Base-by-base conservation (phyloP, 2,113 vertebrate species). In the Poecile atricapillus region DNA sequence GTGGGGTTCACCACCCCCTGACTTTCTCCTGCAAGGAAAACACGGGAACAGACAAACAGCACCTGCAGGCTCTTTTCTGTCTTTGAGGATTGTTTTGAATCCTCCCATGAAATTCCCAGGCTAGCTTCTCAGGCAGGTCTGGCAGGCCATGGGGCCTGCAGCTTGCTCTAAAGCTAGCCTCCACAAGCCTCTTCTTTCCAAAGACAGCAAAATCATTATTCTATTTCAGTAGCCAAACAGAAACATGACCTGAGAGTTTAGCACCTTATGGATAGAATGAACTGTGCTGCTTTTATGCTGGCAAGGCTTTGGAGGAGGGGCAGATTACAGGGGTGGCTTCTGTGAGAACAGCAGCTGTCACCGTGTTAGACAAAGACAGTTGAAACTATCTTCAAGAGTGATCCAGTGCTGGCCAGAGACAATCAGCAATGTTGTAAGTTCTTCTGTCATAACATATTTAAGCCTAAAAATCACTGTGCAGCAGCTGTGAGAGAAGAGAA, bases 391-490 rank as follows among this genome's bases (percentile, higher is more conserved):
- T 30, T n/a, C 41, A 30, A 30, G 19, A 41, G 41, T 49, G 30
- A 41, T 44, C 11, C 16, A 24, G 10, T 62, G 7, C 15, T 58
- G 43, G 18, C 33, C 33, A 63, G 19, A 75, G 20, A 53, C 15
- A 63, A 22, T 19, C 22, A 62, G 2, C 0, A 1, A 27, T 2
- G 1, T 1, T 28, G 7, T 28, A 43, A 41, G 6, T 13, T 43
- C 7, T 13, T 52, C 44, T 53, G 12, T 39, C 52, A 43, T 14
- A 44, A 39, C 4, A 6, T 58, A 16, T 11, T 30, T 58, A 47
- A 50, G 12, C 4, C 10, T 74, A 23, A 47, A 79, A 63, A 46
- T 0, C 2, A 1, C 17, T 65, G 10, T 44, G 33, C 35, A 53
- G 19, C 22, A 78, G 6, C 13, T 63, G 21, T 33, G 60, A 73